These are phyloP conservation scores for Esox masquinongy DNA, from an alignment of 2,797 vertebrate species.

Conservation along the genomic window DNA sequence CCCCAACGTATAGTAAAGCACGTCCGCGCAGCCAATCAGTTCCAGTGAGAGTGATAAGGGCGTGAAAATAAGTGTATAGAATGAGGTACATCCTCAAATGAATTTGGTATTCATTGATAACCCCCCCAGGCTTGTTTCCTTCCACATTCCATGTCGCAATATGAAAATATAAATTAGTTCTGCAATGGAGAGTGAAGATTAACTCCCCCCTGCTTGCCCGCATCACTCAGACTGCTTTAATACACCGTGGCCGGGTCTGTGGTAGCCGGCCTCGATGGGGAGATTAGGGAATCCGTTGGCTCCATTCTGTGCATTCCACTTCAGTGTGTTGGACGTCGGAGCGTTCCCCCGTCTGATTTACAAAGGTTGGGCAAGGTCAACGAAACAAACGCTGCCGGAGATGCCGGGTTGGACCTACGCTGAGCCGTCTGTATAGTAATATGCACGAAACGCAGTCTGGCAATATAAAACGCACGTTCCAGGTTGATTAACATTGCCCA, in stretches of 20 bases:
- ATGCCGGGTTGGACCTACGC: conserved; percentile 10
- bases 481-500: conserved; percentile 59
- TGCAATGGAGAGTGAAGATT: conserved; percentile 45
- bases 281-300: conserved; percentile 20
- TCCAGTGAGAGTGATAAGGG: conserved; percentile 47
- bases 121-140: conserved; percentile 48
- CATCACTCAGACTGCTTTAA: conserved; percentile 47
- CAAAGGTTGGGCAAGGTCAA: conserved; percentile 65
- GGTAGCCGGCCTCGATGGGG: background rate
- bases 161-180: conserved; percentile 71
- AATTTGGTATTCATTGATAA: conserved; percentile 67
- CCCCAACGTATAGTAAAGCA: conserved; percentile 53
- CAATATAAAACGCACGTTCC: conserved; percentile 45
- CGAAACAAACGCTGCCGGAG: conserved; percentile 57
- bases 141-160: conserved; percentile 41
- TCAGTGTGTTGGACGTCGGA: conserved; percentile 25
- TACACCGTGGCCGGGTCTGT: conserved; percentile 40
- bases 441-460: conserved; percentile 38
- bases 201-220: conserved; percentile 31
- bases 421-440: conserved; percentile 29
- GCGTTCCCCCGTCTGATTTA: conserved; percentile 42
- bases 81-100: conserved; percentile 61
- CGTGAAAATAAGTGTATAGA: conserved; percentile 41
- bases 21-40: conserved; percentile 62
- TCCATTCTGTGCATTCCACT: conserved; percentile 43